phyloP scores from a whole-genome alignment of 2,888 invertebrate genomes.

The Xylophagus ater region DNA sequence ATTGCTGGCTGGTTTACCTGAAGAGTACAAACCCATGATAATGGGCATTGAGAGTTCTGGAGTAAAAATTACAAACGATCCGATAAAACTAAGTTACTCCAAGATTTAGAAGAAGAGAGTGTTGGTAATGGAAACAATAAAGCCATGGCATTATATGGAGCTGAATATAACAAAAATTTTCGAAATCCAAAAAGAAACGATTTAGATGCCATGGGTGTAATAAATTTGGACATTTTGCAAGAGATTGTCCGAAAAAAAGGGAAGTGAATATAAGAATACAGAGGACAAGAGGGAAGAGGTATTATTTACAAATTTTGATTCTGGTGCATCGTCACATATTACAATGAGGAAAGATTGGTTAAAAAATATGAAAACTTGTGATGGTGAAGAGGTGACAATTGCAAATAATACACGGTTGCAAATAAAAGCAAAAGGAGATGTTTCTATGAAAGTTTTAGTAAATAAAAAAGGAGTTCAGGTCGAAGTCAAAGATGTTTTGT shows the following conservation, averaged over 20 bases:
- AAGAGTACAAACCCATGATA: slow-evolving; percentile 25
- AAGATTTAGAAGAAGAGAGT: too few relatives aligned
- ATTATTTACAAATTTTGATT: too few relatives aligned
- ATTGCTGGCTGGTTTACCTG: slow-evolving; percentile 24
- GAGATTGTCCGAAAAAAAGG: too few relatives aligned
- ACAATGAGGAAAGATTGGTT: too few relatives aligned
- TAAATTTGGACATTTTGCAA: slow-evolving; percentile 8
- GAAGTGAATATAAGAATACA: too few relatives aligned
- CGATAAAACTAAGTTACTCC: too few relatives aligned
- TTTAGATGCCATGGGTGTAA: not conserved
- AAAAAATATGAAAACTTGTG: too few relatives aligned
- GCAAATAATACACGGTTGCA: slow-evolving; percentile 14
- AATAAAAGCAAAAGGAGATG: slow-evolving; percentile 14
- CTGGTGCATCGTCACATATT: too few relatives aligned
- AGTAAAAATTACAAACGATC: slow-evolving; percentile 21
- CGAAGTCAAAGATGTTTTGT: slow-evolving; percentile 3
- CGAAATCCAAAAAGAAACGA: not conserved
- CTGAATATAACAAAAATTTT: not conserved
- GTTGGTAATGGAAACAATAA: not conserved
- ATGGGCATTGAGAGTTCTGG: slow-evolving; percentile 21
- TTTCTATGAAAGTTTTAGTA: slow-evolving; percentile 16
- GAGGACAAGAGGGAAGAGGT: too few relatives aligned
- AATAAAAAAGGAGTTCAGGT: slow-evolving; percentile 6
- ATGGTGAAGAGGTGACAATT: too few relatives aligned
- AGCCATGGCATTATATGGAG: not conserved